These are phyloP conservation scores for Biston betularia DNA, from an alignment of 2,888 invertebrate species.

Conservation along the genomic window DNA sequence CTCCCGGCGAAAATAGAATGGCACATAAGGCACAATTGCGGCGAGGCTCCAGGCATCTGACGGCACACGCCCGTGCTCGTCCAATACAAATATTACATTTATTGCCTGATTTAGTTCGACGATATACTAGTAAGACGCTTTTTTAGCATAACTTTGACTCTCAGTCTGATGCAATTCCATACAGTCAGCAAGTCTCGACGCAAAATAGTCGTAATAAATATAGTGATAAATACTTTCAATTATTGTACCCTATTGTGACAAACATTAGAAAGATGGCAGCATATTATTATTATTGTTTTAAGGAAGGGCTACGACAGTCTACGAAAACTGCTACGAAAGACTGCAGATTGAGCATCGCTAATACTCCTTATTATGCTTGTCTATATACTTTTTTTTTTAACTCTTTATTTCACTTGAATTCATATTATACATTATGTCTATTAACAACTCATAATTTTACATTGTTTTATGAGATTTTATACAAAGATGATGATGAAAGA, in stretches of 20 bases:
- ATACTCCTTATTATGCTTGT: too few species aligned
- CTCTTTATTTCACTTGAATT: too few species aligned
- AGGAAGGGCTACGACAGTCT: conserved; percentile 50
- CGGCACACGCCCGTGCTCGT: conserved; percentile 30
- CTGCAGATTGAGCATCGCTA: conserved; percentile 9
- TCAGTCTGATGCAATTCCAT: too few species aligned
- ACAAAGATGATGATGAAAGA: too few species aligned
- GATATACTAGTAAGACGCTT: neutral
- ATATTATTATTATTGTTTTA: neutral
- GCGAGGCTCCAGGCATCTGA: conserved; percentile 48
- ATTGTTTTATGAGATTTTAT: too few species aligned
- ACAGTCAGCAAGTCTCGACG: neutral
- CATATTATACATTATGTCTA: too few species aligned
- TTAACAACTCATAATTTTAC: too few species aligned
- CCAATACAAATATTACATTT: conserved; percentile 28
- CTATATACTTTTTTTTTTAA: too few species aligned
- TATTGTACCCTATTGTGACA: neutral
- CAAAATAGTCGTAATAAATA: neutral
- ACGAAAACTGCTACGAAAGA: conserved; percentile 53
- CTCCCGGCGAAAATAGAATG: conserved; percentile 71
- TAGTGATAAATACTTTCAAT: neutral
- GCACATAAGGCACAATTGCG: conserved; percentile 64
- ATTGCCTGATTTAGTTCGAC: conserved; percentile 24
- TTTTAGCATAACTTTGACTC: too few species aligned
- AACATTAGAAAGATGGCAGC: neutral